phyloP scores from a whole-genome alignment of 2,797 vertebrate species.

The Miopithecus talapoin region DNA sequence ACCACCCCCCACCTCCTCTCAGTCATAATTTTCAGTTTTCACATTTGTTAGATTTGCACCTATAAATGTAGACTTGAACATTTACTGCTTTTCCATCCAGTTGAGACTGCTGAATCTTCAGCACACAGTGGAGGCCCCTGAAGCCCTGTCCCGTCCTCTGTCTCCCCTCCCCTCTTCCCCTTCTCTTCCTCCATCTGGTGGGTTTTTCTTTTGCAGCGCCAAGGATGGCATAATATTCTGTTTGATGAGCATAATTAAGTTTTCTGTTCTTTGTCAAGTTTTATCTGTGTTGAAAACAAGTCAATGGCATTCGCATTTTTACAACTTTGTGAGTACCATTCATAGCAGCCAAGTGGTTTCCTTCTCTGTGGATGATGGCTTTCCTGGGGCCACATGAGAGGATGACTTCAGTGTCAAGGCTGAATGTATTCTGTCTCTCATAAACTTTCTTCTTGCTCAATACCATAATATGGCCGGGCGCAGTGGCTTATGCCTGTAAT shows the following conservation, averaged over 20 bases:
- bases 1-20: neutral
- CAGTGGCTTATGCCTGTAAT: too few species aligned
- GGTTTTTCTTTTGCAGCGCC: neutral
- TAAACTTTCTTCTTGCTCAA: neutral
- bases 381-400: neutral
- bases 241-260: neutral
- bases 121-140: accelerated
- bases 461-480: too few species aligned
- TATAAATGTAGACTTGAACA: neutral
- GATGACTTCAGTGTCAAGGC: neutral
- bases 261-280: slow-evolving; percentile 5
- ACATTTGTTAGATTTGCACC: neutral
- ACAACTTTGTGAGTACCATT: neutral
- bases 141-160: neutral
- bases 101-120: neutral
- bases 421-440: neutral
- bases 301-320: neutral
- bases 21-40: neutral
- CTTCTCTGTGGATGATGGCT: neutral
- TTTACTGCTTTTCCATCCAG: neutral
- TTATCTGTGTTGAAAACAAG: neutral
- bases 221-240: neutral
- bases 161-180: neutral
- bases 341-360: neutral
- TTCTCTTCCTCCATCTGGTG: neutral